These are phyloP conservation scores for Parascotia fuliginaria DNA, from an alignment of 2,888 invertebrate genomes.

Conservation along the genomic window DNA sequence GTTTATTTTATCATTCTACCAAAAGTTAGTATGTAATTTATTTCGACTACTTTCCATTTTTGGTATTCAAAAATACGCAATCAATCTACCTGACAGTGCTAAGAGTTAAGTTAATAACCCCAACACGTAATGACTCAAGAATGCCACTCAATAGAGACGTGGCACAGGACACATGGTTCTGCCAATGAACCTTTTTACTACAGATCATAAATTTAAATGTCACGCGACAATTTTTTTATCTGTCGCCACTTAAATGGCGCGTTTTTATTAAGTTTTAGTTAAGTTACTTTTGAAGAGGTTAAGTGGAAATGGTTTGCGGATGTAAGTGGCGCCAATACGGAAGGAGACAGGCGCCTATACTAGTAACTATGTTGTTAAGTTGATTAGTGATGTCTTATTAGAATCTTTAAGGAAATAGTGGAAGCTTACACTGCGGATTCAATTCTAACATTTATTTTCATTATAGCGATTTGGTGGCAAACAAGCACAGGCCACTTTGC, in stretches of 20 bases:
- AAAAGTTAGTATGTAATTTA: too few species aligned
- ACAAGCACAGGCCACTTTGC: too few species aligned
- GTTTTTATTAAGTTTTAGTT: constrained; percentile 22
- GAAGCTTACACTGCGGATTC: too few species aligned
- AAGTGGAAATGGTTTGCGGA: constrained; percentile 9
- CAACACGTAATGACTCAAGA: constrained; percentile 11
- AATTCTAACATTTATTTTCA: too few species aligned
- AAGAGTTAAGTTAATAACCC: background rate
- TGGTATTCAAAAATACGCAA: too few species aligned
- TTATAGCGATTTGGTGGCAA: too few species aligned
- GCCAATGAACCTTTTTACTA: constrained; percentile 11
- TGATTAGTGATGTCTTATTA: background rate
- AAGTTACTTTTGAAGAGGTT: constrained; percentile 28
- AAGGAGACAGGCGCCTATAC: constrained; percentile 3
- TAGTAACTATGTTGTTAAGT: background rate
- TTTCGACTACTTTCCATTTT: too few species aligned
- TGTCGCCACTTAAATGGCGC: constrained; percentile 25
- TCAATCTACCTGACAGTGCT: background rate
- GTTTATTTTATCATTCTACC: too few species aligned
- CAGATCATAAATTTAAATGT: constrained; percentile 33
- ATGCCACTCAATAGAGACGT: constrained; percentile 11
- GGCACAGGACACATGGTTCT: constrained; percentile 5
- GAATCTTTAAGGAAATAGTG: background rate
- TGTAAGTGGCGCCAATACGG: constrained; percentile 1
- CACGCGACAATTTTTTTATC: constrained; percentile 42